Conservation (phyloP, 2,113 vertebrate genomes). For the Oryzias woworae region DNA sequence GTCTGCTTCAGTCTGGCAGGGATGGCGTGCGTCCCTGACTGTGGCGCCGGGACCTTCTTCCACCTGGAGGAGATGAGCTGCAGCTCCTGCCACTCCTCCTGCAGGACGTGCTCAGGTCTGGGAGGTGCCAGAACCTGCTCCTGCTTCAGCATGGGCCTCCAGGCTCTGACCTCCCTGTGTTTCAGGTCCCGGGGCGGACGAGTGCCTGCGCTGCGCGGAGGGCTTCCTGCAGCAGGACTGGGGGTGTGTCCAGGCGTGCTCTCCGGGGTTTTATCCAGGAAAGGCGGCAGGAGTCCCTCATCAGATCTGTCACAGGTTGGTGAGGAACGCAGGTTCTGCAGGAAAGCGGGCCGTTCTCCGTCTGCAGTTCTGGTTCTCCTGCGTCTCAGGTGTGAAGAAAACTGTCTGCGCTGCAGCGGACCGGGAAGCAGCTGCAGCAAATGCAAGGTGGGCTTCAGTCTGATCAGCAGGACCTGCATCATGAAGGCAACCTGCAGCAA, state of each 20-base stretch:
- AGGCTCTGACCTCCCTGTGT: neutral
- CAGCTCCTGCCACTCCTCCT: conserved; percentile 80
- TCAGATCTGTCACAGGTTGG: conserved; percentile 85
- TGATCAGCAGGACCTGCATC: conserved; percentile 81
- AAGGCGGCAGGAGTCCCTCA: conserved; percentile 78
- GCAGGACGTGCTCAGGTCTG: conserved; percentile 83
- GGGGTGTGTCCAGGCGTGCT: conserved; percentile 82
- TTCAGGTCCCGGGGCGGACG: conserved; percentile 79
- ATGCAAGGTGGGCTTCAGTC: conserved; percentile 84
- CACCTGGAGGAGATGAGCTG: conserved; percentile 82
- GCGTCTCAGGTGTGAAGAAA: conserved; percentile 84
- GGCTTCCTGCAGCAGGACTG: conserved; percentile 81
- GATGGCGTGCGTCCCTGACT: conserved; percentile 85
- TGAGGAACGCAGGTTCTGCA: too few relatives aligned
- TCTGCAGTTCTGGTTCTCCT: neutral
- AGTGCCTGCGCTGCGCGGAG: conserved; percentile 81
- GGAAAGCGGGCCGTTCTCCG: too few relatives aligned
- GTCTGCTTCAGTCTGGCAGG: conserved; percentile 79
- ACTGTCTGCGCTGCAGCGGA: conserved; percentile 83
- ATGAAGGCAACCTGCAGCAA: conserved; percentile 80
- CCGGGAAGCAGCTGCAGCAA: conserved; percentile 81
- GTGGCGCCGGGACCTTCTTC: conserved; percentile 84
- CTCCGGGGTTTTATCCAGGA: conserved; percentile 81
- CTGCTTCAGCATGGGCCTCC: neutral
- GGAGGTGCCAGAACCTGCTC: neutral